A percentile compares a stretch with the other conserved stretches of the same genome.
Evolutionary conservation across 2,113 vertebrate genomes (phyloP).

Genomic region (Sigmodon hispidus): DNA sequence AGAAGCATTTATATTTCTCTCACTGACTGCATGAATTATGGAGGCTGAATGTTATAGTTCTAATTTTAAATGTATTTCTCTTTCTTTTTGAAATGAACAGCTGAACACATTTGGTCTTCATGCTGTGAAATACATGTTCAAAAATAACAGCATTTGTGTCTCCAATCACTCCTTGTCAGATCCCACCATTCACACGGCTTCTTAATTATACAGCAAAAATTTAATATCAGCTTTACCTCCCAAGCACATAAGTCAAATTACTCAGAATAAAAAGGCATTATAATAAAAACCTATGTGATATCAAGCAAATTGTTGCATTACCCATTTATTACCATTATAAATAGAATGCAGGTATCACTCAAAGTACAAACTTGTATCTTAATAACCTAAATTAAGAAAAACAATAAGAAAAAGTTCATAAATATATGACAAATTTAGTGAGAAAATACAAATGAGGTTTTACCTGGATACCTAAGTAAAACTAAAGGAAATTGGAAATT

Average conservation of each 20-base stretch:
- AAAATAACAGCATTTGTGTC: conserved; percentile 57
- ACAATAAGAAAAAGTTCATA: background rate
- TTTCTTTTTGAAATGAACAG: conserved; percentile 59
- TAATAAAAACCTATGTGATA: conserved; percentile 6
- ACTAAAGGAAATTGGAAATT: background rate
- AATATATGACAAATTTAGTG: background rate
- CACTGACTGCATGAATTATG: conserved; percentile 14
- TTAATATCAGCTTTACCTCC: conserved; percentile 30
- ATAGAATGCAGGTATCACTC: background rate
- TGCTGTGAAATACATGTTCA: conserved; percentile 40
- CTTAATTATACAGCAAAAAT: conserved; percentile 41
- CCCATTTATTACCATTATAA: background rate
- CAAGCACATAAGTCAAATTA: conserved; percentile 44
- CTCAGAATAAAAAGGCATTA: conserved; percentile 3
- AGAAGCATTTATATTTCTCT: conserved; percentile 36
- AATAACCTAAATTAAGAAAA: conserved; percentile 13
- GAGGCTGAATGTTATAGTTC: conserved; percentile 22
- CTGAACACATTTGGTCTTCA: conserved; percentile 58
- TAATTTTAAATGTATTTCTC: conserved; percentile 67
- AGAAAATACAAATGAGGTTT: background rate
- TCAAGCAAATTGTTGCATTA: background rate
- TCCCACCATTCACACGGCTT: background rate
- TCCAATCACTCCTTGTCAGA: conserved; percentile 4
- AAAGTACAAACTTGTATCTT: background rate
- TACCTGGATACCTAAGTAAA: background rate